A percentile compares a stretch with the other conserved stretches of the same genome.
Conservation (phyloP, 2,888 invertebrate genomes). For the Synergus japonicus region DNA sequence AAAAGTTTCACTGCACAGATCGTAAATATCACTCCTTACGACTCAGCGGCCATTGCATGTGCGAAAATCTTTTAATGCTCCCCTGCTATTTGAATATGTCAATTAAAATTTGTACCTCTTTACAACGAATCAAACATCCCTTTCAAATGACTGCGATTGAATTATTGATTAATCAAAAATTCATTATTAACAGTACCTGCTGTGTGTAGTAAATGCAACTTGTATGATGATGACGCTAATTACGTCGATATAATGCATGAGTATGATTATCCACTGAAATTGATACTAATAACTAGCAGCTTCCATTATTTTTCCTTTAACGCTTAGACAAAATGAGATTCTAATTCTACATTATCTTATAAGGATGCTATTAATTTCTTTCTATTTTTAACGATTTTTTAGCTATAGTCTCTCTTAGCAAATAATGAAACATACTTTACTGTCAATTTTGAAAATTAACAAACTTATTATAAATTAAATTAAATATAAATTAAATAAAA, state of each 20-base stretch:
- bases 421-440: background rate
- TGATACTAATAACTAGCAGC: background rate
- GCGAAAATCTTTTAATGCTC: slow-evolving; percentile 38
- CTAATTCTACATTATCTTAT: too few species aligned
- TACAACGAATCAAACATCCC: background rate
- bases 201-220: background rate
- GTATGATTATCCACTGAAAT: background rate
- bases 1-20: slow-evolving; percentile 34
- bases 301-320: background rate
- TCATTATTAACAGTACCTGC: background rate
- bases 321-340: too few species aligned
- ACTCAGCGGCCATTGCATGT: slow-evolving; percentile 34
- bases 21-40: slow-evolving; percentile 32
- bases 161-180: slow-evolving; percentile 9
- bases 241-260: background rate
- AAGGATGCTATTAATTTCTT: too few species aligned
- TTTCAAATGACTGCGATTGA: slow-evolving; percentile 19
- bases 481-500: background rate
- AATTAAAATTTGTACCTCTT: slow-evolving; percentile 37
- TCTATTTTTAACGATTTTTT: too few species aligned
- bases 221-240: slow-evolving; percentile 4
- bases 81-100: slow-evolving; percentile 36
- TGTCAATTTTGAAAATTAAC: background rate
- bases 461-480: too few species aligned
- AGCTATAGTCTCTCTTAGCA: too few species aligned